Percentiles rank a stretch among this genome's conserved stretches.
These are phyloP conservation scores for Chaetorhynchus papuensis DNA, from an alignment of 2,113 vertebrate species.

Conservation along the genomic window DNA sequence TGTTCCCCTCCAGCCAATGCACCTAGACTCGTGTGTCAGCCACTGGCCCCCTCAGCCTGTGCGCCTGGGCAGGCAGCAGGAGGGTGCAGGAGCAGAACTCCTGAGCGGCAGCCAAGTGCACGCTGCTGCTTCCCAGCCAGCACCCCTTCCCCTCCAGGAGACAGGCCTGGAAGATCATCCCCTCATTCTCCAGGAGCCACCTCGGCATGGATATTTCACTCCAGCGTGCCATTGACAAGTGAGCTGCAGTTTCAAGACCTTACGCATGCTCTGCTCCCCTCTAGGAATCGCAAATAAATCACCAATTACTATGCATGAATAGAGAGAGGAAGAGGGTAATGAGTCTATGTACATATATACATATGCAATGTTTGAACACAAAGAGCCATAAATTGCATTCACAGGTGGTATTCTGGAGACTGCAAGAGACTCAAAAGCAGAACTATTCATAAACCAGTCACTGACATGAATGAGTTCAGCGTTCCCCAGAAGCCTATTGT, in stretches of 20 bases:
- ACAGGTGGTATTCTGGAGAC: conserved; percentile 53
- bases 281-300: conserved; percentile 46
- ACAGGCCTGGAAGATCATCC: neutral
- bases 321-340: conserved; percentile 50
- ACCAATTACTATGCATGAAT: conserved; percentile 57
- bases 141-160: neutral
- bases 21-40: neutral
- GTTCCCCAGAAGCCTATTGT: conserved; percentile 56
- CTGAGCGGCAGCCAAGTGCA: accelerated
- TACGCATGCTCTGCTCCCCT: neutral
- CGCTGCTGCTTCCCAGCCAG: neutral
- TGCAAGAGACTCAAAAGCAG: conserved; percentile 43
- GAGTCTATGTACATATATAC: conserved; percentile 57
- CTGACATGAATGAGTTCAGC: conserved; percentile 44
- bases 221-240: neutral
- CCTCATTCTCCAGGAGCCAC: neutral
- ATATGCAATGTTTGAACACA: conserved; percentile 65
- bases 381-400: conserved; percentile 59
- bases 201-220: neutral
- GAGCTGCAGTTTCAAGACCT: neutral
- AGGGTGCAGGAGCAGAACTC: neutral
- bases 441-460: conserved; percentile 62
- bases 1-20: neutral
- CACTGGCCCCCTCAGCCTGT: neutral
- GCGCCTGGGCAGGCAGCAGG: neutral